Evolutionary conservation across 2,797 vertebrate species (phyloP), one percentile per base, ranked within the genome.

Genomic region (Leucoraja ocellata): DNA sequence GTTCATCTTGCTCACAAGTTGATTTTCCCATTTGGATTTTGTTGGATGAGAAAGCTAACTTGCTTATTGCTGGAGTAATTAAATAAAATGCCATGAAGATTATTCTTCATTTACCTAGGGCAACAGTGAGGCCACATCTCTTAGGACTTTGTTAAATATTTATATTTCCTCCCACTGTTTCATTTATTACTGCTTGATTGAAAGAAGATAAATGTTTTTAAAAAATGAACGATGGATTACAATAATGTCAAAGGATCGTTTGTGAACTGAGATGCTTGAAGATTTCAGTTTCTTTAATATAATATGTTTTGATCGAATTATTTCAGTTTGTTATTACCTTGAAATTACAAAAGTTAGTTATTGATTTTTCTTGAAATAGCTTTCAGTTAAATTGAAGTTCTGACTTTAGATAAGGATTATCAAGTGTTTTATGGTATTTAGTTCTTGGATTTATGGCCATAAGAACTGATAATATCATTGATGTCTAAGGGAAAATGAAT

Each of bases 351-450:
- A 65, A 36, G 61, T 36, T 68, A 65, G 1, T 68, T 88, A 88
- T 88, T 88, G 84, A 88, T 68, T 88, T 68, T 86, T 88, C 61
- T 88, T 18, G 61, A 88, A 68, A 68, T 65, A 88, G n/a, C 61
- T 68, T 88, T 88, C 61, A 68, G 84, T 68, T 84, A 68, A 36
- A 68, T 68, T 68, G 84, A 68, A 88, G n/a, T 68, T 88, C 61
- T 88, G 84, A 88, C 84, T 88, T 63, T 68, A 65, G n/a, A 21
- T 65, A 88, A 32, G 84, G 8, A 14, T 2, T 36, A 88, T 88
- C n/a, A 65, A 36, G 61, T 88, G 63, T 68, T 88, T 88, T 88
- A 65, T 88, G n/a, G 84, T 88, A 8, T 63, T 65, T 88, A 88
- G 18, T 88, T 68, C 84, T 4, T n/a, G 61, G 63, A 88, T 68